Evolutionary conservation across 1,140 invertebrate species (phyloP).

Genomic region (Drosophila hydei): DNA sequence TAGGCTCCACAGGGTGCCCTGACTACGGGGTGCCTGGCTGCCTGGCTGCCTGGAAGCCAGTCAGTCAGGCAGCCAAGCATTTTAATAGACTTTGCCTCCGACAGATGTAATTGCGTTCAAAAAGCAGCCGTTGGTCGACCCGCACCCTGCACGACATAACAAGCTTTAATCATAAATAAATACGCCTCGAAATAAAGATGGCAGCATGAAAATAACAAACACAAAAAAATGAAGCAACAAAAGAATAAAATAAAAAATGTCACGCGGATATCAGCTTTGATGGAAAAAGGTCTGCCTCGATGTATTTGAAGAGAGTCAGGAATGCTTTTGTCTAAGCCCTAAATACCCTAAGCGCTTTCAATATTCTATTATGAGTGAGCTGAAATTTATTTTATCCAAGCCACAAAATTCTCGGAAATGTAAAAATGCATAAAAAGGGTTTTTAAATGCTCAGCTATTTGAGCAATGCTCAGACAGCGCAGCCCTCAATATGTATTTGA

Average conservation of each 20-base stretch:
- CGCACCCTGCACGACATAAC: neutral
- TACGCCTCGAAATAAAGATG: neutral
- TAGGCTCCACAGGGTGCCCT: constrained; percentile 25
- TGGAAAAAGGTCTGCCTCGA: neutral
- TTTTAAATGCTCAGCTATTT: no score
- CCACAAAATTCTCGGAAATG: no score
- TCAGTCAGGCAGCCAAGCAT: constrained; percentile 30
- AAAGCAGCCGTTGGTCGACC: constrained; percentile 12
- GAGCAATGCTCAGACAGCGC: no score
- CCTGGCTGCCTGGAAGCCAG: constrained; percentile 13
- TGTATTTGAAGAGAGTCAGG: neutral
- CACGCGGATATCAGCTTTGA: neutral
- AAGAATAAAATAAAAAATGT: constrained; percentile 7
- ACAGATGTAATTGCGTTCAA: constrained; percentile 50
- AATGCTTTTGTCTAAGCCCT: neutral
- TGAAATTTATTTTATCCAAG: neutral
- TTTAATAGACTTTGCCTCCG: constrained; percentile 55
- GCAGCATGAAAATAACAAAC: neutral
- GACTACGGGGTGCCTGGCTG: constrained; percentile 27
- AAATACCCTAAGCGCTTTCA: neutral
- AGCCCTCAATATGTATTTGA: no score
- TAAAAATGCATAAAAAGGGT: no score
- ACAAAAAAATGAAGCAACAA: neutral
- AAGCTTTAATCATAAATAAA: constrained; percentile 59
- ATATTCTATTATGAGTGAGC: neutral